Base-by-base conservation (phyloP, 2,797 vertebrate species). In the Allobates femoralis region DNA sequence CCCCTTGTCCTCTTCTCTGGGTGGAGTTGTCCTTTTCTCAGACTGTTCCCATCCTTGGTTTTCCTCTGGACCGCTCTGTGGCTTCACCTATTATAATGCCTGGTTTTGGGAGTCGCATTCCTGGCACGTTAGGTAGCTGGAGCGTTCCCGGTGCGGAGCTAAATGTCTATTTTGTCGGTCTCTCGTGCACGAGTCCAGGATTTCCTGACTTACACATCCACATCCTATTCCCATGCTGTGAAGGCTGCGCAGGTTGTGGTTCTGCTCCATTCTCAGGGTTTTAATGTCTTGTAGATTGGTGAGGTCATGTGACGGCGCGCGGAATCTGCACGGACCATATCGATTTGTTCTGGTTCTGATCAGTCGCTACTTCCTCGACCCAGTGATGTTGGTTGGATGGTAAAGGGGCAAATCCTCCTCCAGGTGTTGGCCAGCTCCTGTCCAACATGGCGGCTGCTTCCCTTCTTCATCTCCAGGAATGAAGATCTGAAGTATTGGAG, bases 171-270 rank as follows among this genome's bases (percentile, higher is more conserved):
- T 69, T 55, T 55, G 73, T 75, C 53, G 51, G 55, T n/a, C 53
- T 26, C 77, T 26, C 2, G 12, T 41, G 18, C 77, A 79, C 77
- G 32, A 60, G 76, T 10, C 76, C 76, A 79, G 77, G 77, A 79
- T 79, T 56, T 79, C 77, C 77, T 79, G 55, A 60, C 77, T 62
- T 60, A 7, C 77, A 79, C 77, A 37, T n/a, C 5, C 21, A 79
- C 77, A 79, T 79, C 77, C 77, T 79, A 79, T 79, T 79, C 77
- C 77, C 77, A 79, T 41, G 77, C 55, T 16, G 21, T 32, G 12
- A 79, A 60, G 6, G 30, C 76, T 12, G 30, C n/a, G 16, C 14
- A 14, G 15, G 3, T 32, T 37, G 0, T 19, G 2, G 11, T 60
- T 53, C 1, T 8, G 19, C 75, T 71, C 51, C 8, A 8, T 56